A percentile compares a stretch with the other conserved stretches of the same genome.
phyloP scores from a whole-genome alignment of 2,113 vertebrate genomes.

The Opisthocomus hoazin region DNA sequence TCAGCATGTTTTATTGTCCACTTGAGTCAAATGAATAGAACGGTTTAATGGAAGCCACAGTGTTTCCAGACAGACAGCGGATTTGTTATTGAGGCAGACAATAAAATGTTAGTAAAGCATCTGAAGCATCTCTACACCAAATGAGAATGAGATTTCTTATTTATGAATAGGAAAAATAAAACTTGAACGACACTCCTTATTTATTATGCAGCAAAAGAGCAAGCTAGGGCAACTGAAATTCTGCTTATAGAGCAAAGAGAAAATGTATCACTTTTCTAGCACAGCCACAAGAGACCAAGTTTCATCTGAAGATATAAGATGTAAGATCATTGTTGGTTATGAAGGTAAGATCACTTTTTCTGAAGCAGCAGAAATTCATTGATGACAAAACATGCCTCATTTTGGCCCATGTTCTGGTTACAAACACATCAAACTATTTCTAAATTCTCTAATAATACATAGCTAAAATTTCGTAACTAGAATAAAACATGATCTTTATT shows the following conservation, averaged over 20 bases:
- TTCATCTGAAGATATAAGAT: background rate
- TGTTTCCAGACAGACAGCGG: background rate
- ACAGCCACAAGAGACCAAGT: background rate
- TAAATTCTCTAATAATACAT: background rate
- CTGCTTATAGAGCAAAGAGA: background rate
- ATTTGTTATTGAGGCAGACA: constrained; percentile 24
- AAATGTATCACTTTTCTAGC: background rate
- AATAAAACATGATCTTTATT: constrained; percentile 14
- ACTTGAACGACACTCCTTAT: background rate
- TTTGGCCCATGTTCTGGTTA: background rate
- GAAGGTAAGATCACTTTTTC: background rate
- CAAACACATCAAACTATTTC: background rate
- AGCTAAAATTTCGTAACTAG: background rate
- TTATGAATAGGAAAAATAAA: constrained; percentile 4
- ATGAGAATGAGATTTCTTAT: constrained; percentile 18
- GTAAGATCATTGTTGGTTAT: background rate
- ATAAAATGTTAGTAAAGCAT: constrained; percentile 4
- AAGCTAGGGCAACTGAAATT: background rate
- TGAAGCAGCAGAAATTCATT: background rate
- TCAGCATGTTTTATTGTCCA: constrained; percentile 28
- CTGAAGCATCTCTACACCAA: background rate
- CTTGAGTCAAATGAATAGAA: constrained; percentile 16
- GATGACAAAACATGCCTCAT: background rate
- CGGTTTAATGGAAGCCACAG: background rate
- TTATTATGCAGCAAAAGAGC: constrained; percentile 10